Evolutionary conservation across 1,140 invertebrate species (phyloP), one percentile per base, ranked within the genome.

Genomic region (Lasioglossum baleicum): DNA sequence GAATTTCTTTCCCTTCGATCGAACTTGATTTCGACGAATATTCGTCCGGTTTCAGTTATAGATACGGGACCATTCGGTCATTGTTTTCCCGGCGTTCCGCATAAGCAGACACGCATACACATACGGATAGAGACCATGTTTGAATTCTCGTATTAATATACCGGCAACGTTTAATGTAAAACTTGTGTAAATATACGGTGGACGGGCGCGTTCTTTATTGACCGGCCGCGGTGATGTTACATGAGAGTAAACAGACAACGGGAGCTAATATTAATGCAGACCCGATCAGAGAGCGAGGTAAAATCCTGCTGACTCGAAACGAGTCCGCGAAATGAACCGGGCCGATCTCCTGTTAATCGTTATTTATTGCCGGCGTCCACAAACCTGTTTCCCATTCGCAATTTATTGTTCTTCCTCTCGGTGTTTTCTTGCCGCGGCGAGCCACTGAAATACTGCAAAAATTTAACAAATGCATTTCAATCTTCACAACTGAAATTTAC

Each of bases 81-180:
- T n/a, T 48, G 65, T 67, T 67, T 67, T 44, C n/a, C n/a, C 65
- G 42, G 44, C 65, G 26, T 67, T 13, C 65, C 65, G 42, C 65
- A 48, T 67, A 44, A 67, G n/a, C 22, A 22, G 65, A 67, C 22
- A 22, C 65, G 42, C 65, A 22, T 35, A 35, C 35, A 5, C 35
- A 35, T 35, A 35, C 35, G 35, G 3, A 5, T 2, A 35, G 35
- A 35, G 35, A 35, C n/a, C 42, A 20, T 67, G 42, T 67, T 67
- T 67, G 65, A 44, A 48, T 67, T 48, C 48, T 42, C 20, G 22
- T 48, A 67, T 67, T 51, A 67, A 67, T 67, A 42, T 5, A 48
- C 42, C 65, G 42, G 65, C 42, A 48, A 48, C 40, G 65, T 67
- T 67, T 67, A 42, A 67, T 67, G 65, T 67, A 67, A 67, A 67